A percentile compares a stretch with the other conserved stretches of the same genome.
phyloP scores from a whole-genome alignment of 2,888 invertebrate genomes.

The Cetonia aurata region DNA sequence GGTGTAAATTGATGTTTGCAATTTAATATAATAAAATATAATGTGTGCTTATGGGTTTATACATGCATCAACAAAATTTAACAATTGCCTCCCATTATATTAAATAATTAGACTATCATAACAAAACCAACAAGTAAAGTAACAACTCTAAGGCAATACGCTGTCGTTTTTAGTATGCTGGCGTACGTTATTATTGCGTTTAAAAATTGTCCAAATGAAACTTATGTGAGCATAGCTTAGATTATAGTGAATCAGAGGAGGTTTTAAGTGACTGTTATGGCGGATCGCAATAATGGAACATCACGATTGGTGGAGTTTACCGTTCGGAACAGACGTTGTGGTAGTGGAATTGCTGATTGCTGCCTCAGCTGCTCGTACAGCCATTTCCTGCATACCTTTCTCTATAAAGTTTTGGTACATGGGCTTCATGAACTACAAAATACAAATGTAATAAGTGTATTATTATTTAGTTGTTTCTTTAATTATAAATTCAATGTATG shows the following conservation, averaged over 20 bases:
- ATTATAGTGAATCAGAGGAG: conserved; percentile 38
- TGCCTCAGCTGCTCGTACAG: conserved; percentile 80
- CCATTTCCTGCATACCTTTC: conserved; percentile 86
- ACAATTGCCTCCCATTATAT: neutral
- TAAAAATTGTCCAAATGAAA: conserved; percentile 17
- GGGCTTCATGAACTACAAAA: conserved; percentile 83
- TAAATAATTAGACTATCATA: conserved; percentile 17
- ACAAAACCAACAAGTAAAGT: conserved; percentile 18
- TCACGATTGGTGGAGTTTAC: conserved; percentile 76
- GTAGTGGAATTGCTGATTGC: conserved; percentile 70
- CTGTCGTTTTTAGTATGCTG: conserved; percentile 6
- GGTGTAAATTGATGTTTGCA: neutral
- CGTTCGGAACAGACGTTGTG: conserved; percentile 65
- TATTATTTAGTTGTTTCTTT: neutral
- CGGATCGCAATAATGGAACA: conserved; percentile 55
- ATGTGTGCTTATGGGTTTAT: conserved; percentile 12
- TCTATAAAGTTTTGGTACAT: conserved; percentile 84
- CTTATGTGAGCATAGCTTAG: conserved; percentile 40
- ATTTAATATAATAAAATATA: neutral
- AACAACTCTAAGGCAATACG: conserved; percentile 31
- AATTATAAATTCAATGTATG: neutral
- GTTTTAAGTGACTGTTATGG: conserved; percentile 47
- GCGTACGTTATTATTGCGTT: conserved; percentile 11
- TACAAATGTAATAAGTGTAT: conserved; percentile 12
- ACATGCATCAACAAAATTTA: conserved; percentile 27